A percentile compares a stretch with the other conserved stretches of the same genome.
Evolutionary conservation across 2,888 invertebrate genomes (phyloP).

Genomic region (Caradrina kadenii): DNA sequence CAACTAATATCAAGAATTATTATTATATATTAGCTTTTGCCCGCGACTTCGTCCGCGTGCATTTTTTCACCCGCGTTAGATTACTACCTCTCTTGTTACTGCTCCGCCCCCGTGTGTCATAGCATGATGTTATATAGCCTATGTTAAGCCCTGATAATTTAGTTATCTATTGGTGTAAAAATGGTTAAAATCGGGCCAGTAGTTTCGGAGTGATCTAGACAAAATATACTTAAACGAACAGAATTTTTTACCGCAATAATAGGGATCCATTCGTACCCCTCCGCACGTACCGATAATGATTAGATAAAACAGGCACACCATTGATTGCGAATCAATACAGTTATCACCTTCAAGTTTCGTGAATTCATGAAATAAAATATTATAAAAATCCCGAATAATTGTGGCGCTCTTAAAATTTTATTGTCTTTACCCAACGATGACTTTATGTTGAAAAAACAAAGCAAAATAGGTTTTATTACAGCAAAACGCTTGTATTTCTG

Average conservation of each 20-base stretch:
- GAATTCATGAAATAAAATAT: conserved; percentile 21
- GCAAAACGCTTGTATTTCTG: conserved; percentile 61
- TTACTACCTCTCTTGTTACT: conserved; percentile 7
- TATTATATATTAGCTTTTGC: too few species aligned
- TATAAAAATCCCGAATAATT: conserved; percentile 7
- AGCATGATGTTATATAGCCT: too few species aligned
- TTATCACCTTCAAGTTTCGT: conserved; percentile 38
- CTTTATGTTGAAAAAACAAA: conserved; percentile 33
- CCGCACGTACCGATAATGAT: conserved; percentile 36
- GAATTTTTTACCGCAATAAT: conserved; percentile 3
- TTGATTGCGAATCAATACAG: conserved; percentile 48
- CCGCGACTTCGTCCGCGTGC: too few species aligned
- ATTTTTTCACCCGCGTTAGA: too few species aligned
- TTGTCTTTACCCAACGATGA: conserved; percentile 18
- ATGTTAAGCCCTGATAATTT: too few species aligned
- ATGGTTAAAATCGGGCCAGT: too few species aligned
- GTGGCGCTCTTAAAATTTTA: conserved; percentile 20
- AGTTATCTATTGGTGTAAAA: too few species aligned
- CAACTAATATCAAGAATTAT: too few species aligned
- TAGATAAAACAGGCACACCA: conserved; percentile 42
- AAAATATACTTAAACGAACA: neutral
- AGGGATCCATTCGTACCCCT: conserved; percentile 16
- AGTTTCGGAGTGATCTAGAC: neutral
- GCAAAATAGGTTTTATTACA: conserved; percentile 62
- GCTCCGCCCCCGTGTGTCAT: too few species aligned